Base-by-base conservation (phyloP, 2,113 vertebrate species). In the Aix galericulata region DNA sequence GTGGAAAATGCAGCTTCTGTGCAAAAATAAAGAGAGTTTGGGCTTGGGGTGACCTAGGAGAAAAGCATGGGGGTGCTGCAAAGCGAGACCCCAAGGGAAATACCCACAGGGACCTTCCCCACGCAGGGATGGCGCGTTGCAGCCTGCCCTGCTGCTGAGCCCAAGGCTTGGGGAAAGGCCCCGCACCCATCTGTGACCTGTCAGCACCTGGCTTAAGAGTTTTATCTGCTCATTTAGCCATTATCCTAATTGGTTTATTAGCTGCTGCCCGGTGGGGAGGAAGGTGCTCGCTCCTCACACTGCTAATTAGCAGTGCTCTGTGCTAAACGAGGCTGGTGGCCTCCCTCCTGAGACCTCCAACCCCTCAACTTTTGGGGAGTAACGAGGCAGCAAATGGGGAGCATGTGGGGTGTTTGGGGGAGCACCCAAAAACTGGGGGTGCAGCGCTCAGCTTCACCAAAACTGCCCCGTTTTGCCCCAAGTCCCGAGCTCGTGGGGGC, bases 191-290 rank as follows among this genome's bases (percentile, higher is more conserved):
- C 80, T 16, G 0, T 50, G 18, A 32, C 91, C 89, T 89, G 22
- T 21, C 78, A 62, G 73, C 66, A 86, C 59, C 55, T 29, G 46
- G 77, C 93, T 94, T 64, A 76, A 77, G 96, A 95, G 62, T 89
- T 97, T 96, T 90, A 95, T 94, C 96, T 96, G 36, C 93, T 94
- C 76, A 8, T 36, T 94, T 92, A 75, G 13, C 81, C 88, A 79
- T 97, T 95, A 95, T 88, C 89, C 95, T 96, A 96, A 96, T 96
- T 94, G 95, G 92, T 90, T 94, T 84, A 92, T 94, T 95, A 95
- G 82, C 87, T 95, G 81, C 94, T 94, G 91, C 89, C 53, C 85
- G 11, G 42, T n/a, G 84, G 81, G 63, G 68, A 82, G 63, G 60
- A 44, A 42, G 32, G 62, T 6, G 5, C 42, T 94, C 8, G 6